Percentiles rank a stretch among this genome's conserved stretches.
Conservation (phyloP, 2,888 invertebrate genomes). For the Cerastis rubricosa region DNA sequence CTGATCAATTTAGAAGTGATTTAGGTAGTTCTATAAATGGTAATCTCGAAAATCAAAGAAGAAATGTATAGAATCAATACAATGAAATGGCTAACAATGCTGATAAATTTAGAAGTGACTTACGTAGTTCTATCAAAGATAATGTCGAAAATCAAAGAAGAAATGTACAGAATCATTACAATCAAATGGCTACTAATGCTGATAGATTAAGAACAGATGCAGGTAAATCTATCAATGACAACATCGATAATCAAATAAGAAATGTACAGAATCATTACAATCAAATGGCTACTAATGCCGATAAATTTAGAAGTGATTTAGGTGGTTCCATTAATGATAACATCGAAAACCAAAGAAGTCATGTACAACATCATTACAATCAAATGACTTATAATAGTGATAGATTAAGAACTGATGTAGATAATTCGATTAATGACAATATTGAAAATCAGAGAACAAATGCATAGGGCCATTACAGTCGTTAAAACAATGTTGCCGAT, state of each 20-base stretch:
- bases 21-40: neutral
- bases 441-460: neutral
- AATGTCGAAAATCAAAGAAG: neutral
- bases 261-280: neutral
- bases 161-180: neutral
- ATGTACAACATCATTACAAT: neutral
- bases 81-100: constrained; percentile 7
- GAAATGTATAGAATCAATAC: neutral
- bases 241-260: neutral
- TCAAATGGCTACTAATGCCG: constrained; percentile 2
- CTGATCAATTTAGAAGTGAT: neutral
- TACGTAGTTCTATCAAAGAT: neutral
- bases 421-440: neutral
- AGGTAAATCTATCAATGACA: neutral
- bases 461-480: neutral
- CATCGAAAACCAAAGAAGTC: too few relatives aligned
- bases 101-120: constrained; percentile 2
- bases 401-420: constrained; percentile 2
- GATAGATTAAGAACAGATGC: constrained; percentile 6
- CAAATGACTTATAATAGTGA: neutral
- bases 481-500: neutral
- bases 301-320: constrained; percentile 8
- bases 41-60: neutral
- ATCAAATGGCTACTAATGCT: neutral
- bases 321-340: neutral